A percentile compares a stretch with the other conserved stretches of the same genome.
Conservation (phyloP, 2,113 vertebrate species). For the Toxotes chatareus region DNA sequence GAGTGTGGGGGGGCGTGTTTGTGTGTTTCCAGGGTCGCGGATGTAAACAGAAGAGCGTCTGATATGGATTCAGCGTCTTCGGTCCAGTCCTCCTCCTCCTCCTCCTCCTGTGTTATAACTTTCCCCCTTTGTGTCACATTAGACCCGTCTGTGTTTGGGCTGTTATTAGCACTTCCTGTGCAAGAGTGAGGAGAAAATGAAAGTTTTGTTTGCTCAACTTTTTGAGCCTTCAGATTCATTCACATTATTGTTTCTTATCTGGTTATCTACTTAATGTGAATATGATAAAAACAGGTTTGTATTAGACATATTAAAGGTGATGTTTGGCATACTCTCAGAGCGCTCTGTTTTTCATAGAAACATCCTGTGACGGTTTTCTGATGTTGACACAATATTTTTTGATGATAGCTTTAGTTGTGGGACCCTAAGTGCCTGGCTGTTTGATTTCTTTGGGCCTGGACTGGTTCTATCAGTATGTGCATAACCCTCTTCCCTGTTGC, state of each 20-base stretch:
- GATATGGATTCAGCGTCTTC: constrained; percentile 4
- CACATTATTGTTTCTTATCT: background rate
- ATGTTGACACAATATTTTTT: background rate
- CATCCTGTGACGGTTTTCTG: background rate
- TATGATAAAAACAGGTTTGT: background rate
- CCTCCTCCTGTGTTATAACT: background rate
- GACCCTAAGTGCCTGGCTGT: too few species aligned
- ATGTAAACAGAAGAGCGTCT: constrained; percentile 22
- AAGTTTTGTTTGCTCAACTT: too few species aligned
- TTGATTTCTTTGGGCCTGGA: too few species aligned
- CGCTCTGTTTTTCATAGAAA: background rate
- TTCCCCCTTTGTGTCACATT: background rate
- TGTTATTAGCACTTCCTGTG: background rate
- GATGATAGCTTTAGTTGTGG: too few species aligned
- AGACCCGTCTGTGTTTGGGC: background rate
- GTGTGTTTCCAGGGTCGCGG: constrained; percentile 56
- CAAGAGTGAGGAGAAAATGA: background rate
- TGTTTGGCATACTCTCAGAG: background rate
- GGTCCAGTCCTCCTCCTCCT: background rate
- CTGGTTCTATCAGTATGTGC: too few species aligned
- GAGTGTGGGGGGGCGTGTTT: background rate
- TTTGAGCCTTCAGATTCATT: constrained; percentile 6
- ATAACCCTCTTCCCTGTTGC: too few species aligned
- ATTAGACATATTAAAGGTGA: constrained; percentile 30
- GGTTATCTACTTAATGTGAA: background rate